A percentile compares a stretch with the other conserved stretches of the same genome.
These are phyloP conservation scores for Phalacrocorax carbo DNA, from an alignment of 2,113 vertebrate species.

Conservation along the genomic window DNA sequence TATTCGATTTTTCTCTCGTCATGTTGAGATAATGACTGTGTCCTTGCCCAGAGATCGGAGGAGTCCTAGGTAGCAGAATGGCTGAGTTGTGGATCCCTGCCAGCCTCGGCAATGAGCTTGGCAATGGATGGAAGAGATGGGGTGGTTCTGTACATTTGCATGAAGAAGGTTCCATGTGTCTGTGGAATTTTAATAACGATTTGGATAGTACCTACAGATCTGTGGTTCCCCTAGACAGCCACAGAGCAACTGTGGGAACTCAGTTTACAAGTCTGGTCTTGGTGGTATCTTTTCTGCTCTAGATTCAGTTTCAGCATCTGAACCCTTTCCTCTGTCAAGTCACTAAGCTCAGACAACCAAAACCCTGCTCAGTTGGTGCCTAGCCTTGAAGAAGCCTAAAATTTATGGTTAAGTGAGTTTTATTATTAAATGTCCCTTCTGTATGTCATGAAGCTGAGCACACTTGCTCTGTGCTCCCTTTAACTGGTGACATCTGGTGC, in stretches of 20 bases:
- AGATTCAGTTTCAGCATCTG: background rate
- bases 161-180: background rate
- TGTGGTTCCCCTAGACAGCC: background rate
- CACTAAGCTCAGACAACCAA: background rate
- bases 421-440: background rate
- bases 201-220: background rate
- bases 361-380: background rate
- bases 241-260: background rate
- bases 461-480: background rate
- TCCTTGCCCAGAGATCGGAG: background rate
- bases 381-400: background rate
- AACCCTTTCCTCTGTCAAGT: background rate
- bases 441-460: background rate
- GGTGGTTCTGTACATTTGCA: background rate
- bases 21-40: background rate
- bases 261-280: background rate
- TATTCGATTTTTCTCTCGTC: background rate
- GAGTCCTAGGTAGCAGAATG: background rate
- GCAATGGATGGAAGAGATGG: background rate
- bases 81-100: background rate
- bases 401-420: background rate
- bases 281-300: background rate
- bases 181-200: background rate
- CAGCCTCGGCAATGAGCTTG: background rate
- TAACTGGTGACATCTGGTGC: constrained; percentile 23